Evolutionary conservation across 2,113 vertebrate genomes (phyloP), one percentile per base, ranked within the genome.

Genomic region (Sceloporus undulatus): DNA sequence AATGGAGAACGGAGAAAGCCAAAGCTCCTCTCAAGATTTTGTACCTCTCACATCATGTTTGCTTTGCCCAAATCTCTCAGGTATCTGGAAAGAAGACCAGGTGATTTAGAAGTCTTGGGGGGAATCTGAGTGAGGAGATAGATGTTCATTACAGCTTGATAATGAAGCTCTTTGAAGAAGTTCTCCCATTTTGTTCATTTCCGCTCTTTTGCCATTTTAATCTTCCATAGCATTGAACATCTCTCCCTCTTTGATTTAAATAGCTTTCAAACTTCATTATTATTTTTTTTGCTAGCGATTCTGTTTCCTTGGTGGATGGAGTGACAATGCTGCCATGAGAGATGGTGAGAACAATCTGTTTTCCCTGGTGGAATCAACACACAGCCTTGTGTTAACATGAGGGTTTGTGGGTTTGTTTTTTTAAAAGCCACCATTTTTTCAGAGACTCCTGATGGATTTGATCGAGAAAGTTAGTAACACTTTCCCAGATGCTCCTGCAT

Each of bases 321-420:
- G 73, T 52, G 59, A 7, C 79, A 89, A 89, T 85, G 78, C 56
- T 3, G 2, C 27, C 87, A 18, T 0, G 76, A 2, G 74, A 54
- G 65, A 84, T 88, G 23, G 68, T 11, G 80, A 83, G 85, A 87
- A 71, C 83, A 2, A 81, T 86, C 19, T 0, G n/a, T 1, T 77
- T 9, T 90, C 90, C 9, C 18, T 85, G 18, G 75, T 89, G 94
- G 88, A 79, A 79, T 71, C 77, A 66, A 42, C 48, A 48, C 48
- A 48, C 59, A 82, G 83, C 92, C 70, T 91, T 91, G 92, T 93
- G 87, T 48, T 92, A 90, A 91, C 88, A 89, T 88, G 71, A 94
- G 91, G 85, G 75, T 88, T 88, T 34, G 34, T 34, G 34, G 34
- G 34, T 34, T 70, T 34, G 19, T 40, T 34, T 34, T 70, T 70